These are phyloP conservation scores for Fistularia tabacaria DNA, from an alignment of 2,797 vertebrate species.

Conservation along the genomic window DNA sequence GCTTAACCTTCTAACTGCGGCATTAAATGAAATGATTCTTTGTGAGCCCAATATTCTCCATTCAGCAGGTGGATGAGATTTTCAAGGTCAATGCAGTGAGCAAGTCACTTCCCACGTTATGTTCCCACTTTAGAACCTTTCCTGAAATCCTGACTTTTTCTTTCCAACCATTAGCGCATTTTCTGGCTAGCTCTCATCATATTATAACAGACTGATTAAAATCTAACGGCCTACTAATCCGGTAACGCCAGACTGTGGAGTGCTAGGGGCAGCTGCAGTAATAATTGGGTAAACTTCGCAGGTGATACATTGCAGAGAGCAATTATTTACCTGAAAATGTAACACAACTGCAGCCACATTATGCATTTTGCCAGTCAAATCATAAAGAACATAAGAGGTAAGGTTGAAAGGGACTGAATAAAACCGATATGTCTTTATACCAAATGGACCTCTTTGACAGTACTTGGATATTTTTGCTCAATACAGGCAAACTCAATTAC, in stretches of 20 bases:
- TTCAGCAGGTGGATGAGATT: slow-evolving; percentile 36
- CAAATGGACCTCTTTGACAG: slow-evolving; percentile 21
- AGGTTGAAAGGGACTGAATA: slow-evolving; percentile 9
- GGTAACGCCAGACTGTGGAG: too few relatives aligned
- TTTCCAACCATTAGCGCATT: neutral
- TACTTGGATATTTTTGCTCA: slow-evolving; percentile 26
- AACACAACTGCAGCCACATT: too few relatives aligned
- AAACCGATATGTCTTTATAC: slow-evolving; percentile 15
- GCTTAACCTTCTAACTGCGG: slow-evolving; percentile 47
- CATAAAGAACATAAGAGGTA: slow-evolving; percentile 8
- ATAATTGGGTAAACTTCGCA: too few relatives aligned
- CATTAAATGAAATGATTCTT: slow-evolving; percentile 32
- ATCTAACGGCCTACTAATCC: too few relatives aligned
- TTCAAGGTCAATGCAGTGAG: slow-evolving; percentile 2
- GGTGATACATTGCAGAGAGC: too few relatives aligned
- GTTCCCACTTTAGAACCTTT: neutral
- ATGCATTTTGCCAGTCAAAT: neutral
- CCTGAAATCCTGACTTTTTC: neutral
- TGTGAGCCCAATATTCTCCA: slow-evolving; percentile 35
- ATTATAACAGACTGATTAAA: too few relatives aligned
- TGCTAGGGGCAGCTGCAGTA: too few relatives aligned
- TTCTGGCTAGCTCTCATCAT: neutral
- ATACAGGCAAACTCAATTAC: slow-evolving; percentile 29
- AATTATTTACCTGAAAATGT: too few relatives aligned
- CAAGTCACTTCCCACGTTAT: slow-evolving; percentile 32